Conservation (phyloP, 2,797 vertebrate species). For the Lacerta viridis region DNA sequence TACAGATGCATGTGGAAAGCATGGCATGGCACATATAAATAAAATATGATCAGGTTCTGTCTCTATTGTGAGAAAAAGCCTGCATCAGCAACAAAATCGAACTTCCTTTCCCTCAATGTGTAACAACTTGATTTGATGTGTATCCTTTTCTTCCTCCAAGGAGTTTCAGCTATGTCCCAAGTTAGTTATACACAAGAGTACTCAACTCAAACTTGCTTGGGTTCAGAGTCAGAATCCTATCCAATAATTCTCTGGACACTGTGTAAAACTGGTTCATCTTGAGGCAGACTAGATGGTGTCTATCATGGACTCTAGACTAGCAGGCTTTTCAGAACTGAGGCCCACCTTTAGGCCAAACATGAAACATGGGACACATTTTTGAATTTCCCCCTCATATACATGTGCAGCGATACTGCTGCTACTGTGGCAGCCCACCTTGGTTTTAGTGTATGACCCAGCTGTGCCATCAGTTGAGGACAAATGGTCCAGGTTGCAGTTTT, state of each 20-base stretch:
- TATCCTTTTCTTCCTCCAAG: not conserved
- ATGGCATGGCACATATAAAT: slow-evolving; percentile 50
- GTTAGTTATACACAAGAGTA: not conserved
- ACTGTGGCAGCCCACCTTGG: not conserved
- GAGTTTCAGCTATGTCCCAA: not conserved
- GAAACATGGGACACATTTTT: not conserved
- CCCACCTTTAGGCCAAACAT: not conserved
- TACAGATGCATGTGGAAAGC: slow-evolving; percentile 50
- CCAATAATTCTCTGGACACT: not conserved
- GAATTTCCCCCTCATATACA: not conserved
- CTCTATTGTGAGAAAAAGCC: slow-evolving; percentile 38
- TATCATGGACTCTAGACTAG: not conserved
- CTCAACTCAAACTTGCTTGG: not conserved
- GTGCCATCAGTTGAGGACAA: too few species aligned
- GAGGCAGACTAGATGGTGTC: not conserved
- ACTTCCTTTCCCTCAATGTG: not conserved
- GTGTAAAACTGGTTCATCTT: not conserved
- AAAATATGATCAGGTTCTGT: slow-evolving; percentile 33
- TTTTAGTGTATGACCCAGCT: too few species aligned
- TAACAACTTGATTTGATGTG: not conserved
- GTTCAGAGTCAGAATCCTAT: not conserved
- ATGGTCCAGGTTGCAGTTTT: too few species aligned
- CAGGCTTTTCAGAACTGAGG: not conserved
- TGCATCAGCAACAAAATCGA: slow-evolving; percentile 49
- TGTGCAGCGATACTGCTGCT: not conserved